Evolutionary conservation across 2,113 vertebrate species (phyloP), one percentile per base, ranked within the genome.

Genomic region (Taxidea taxus): DNA sequence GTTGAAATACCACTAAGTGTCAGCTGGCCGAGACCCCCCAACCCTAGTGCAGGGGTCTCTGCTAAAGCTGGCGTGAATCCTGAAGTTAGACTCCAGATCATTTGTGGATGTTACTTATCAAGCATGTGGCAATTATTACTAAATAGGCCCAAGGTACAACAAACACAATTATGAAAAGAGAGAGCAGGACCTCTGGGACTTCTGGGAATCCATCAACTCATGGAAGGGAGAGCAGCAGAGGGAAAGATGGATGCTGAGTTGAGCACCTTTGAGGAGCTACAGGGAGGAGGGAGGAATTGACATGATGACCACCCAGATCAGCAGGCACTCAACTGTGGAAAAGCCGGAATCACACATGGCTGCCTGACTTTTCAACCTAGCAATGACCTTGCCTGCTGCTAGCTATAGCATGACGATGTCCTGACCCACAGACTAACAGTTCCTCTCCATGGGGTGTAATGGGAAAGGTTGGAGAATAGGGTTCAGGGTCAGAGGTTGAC

Each of bases 1-100:
- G 18, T 47, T 8, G 1, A 75, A 83, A 66, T 31, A 9, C 29
- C 29, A 20, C 0, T 49, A 25, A 27, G 51, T 5, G 12, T 34
- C 49, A 51, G 58, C 72, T 21, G 6, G 2, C 47, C 64, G 25
- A 14, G 4, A 12, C n/a, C 23, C 23, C 18, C 21, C 12, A 9
- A 13, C 9, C 1, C 42, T 2, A 9, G 6, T 14, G 14, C 20
- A 64, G 58, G 56, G 6, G 1, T 66, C 0, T 72, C 29, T 4
- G 29, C 58, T 21, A n/a, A 16, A 27, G 23, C 47, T 75, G n/a
- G 18, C 21, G 20, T 9, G 34, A 54, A 14, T 62, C 56, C 8
- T 44, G 64, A 23, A 3, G 1, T 70, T 37, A 74, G 77, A 15
- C 66, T 92, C 42, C 60, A 83, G n/a, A 39, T 21, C 68, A 16